These are phyloP conservation scores for Hippocampus guttulatus DNA, from an alignment of 2,113 vertebrate species.

Conservation along the genomic window DNA sequence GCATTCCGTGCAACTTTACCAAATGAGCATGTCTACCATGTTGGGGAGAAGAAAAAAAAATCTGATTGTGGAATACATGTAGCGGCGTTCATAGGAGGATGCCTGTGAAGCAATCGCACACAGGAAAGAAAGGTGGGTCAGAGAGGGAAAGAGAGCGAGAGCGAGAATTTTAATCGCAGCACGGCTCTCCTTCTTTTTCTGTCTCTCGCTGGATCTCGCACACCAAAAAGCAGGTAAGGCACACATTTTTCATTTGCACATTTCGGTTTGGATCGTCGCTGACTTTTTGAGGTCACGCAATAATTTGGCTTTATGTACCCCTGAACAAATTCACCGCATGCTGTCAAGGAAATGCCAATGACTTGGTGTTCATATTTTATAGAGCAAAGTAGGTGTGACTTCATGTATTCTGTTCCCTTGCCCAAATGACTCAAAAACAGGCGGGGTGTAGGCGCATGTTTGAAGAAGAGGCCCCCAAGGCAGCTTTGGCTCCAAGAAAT, in stretches of 20 bases:
- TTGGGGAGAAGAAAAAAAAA: background rate
- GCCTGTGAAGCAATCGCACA: conserved; percentile 14
- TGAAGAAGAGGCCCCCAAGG: background rate
- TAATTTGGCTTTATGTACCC: background rate
- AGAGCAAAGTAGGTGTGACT: conserved; percentile 4
- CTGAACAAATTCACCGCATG: background rate
- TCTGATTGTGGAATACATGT: background rate
- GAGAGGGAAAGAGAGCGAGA: conserved; percentile 21
- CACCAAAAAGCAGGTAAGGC: conserved; percentile 48
- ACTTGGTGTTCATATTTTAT: background rate
- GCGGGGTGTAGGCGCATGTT: conserved; percentile 11
- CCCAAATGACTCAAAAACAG: conserved; percentile 19
- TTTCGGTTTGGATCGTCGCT: background rate
- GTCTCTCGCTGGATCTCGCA: conserved; percentile 22
- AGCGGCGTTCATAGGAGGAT: background rate
- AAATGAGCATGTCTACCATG: background rate
- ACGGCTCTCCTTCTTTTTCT: conserved; percentile 45
- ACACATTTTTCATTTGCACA: background rate
- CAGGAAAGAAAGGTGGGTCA: conserved; percentile 18
- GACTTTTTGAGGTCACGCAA: background rate
- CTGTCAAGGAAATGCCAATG: background rate
- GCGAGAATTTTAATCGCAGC: conserved; percentile 16
- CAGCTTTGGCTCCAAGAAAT: background rate
- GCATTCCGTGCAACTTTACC: background rate
- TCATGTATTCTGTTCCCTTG: conserved; percentile 10